Evolutionary conservation across 2,113 vertebrate species (phyloP).

Genomic region (Crotalus viridis): DNA sequence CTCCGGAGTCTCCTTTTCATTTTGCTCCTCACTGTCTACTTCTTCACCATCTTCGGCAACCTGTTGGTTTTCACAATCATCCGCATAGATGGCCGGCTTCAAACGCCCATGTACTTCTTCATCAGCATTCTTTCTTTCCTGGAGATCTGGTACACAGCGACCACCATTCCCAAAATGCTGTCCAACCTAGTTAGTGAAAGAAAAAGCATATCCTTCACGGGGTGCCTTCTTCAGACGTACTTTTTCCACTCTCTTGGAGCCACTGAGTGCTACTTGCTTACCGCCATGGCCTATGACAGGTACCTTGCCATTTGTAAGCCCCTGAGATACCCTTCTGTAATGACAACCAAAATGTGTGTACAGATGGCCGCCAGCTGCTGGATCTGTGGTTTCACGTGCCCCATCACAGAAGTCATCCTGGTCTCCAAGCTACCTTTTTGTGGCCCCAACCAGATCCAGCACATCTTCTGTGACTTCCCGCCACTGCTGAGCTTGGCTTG

Average conservation of each 20-base stretch:
- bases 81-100: slow-evolving; percentile 35
- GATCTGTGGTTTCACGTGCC: slow-evolving; percentile 60
- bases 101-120: slow-evolving; percentile 67
- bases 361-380: slow-evolving; percentile 55
- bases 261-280: slow-evolving; percentile 65
- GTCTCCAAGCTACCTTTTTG: slow-evolving; percentile 65
- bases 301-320: slow-evolving; percentile 66
- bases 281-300: slow-evolving; percentile 63
- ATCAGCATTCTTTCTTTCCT: slow-evolving; percentile 62
- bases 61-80: slow-evolving; percentile 54
- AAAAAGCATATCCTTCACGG: slow-evolving; percentile 59
- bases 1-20: slow-evolving; percentile 44
- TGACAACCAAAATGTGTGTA: slow-evolving; percentile 49
- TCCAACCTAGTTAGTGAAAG: slow-evolving; percentile 56
- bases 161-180: slow-evolving; percentile 66
- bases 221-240: slow-evolving; percentile 66
- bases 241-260: slow-evolving; percentile 66
- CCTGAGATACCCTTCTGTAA: slow-evolving; percentile 58
- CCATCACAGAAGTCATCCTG: slow-evolving; percentile 62
- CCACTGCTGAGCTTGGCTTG: slow-evolving; percentile 63
- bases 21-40: slow-evolving; percentile 54
- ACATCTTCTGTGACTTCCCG: slow-evolving; percentile 69
- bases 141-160: slow-evolving; percentile 64
- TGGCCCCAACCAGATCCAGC: slow-evolving; percentile 56
- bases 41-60: slow-evolving; percentile 60